phyloP scores from a whole-genome alignment of 2,113 vertebrate genomes.

The Hyperoodon ampullatus region DNA sequence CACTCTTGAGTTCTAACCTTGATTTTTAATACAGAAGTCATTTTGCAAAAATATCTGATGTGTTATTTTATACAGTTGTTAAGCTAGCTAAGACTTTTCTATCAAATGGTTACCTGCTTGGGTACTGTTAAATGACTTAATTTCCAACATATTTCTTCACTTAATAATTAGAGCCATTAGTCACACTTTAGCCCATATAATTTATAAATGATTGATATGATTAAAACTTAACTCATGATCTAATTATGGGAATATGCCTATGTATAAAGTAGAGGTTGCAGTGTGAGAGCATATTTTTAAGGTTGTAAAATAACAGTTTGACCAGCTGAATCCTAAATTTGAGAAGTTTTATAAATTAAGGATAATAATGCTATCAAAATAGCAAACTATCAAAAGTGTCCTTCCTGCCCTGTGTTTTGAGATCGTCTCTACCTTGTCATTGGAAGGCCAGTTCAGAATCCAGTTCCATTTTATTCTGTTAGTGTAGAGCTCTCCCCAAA shows the following conservation, averaged over 20 bases:
- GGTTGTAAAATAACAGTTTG: not conserved
- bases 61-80: not conserved
- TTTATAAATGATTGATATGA: not conserved
- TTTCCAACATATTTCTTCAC: not conserved
- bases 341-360: conserved; percentile 13
- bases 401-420: not conserved
- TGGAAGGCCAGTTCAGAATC: not conserved
- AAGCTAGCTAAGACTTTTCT: not conserved
- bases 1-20: conserved; percentile 3
- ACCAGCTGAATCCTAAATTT: not conserved
- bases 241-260: not conserved
- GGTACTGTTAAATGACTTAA: not conserved
- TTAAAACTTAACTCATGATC: not conserved
- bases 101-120: not conserved
- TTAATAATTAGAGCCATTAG: not conserved
- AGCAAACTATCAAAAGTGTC: not conserved
- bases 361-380: not conserved
- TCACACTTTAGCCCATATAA: not conserved
- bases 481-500: not conserved
- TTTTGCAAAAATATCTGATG: conserved; percentile 15
- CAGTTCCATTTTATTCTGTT: not conserved
- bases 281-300: not conserved
- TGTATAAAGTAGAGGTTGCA: not conserved
- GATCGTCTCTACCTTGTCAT: not conserved
- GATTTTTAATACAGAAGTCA: conserved; percentile 5